Evolutionary conservation across 2,888 invertebrate genomes (phyloP), one percentile per base, ranked within the genome.

Genomic region (Synanthedon tipuliformis): DNA sequence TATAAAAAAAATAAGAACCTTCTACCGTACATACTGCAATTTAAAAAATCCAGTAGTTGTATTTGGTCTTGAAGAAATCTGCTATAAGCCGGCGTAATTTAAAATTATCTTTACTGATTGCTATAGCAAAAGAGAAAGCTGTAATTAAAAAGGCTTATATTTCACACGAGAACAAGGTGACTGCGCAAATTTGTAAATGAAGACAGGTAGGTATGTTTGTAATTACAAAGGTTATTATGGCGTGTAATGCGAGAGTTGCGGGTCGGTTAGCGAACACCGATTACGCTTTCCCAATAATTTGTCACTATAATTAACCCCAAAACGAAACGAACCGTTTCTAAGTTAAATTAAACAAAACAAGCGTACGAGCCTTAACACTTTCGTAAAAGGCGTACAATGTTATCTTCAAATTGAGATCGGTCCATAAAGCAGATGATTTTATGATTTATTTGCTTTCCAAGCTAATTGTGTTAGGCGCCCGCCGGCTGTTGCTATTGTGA

Each of bases 111-210:
- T 45, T 15, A 15, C 45, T 45, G 45, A 45, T 45, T 12, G 11
- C 45, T 13, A 13, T 68, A 68, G 65, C 68, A 63, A 66, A 67
- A 69, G 75, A 75, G 81, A 81, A 81, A 83, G 81, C 70, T 68
- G 69, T 78, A 80, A 83, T 82, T 84, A 81, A 78, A 79, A 77
- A 66, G 62, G 62, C 73, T 79, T 74, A 71, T 69, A 75, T 78
- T 77, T 73, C 71, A 76, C 71, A 73, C 67, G 67, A 69, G 55
- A 65, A 66, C 69, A 71, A 76, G 74, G 75, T 82, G 82, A 84
- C 82, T 79, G 68, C 72, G 82, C 78, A 72, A 79, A 80, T 76
- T 76, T 57, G 71, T 71, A 65, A 71, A 66, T 58, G 59, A 59
- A 63, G 63, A 18, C 16, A 18, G 8, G 49, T 49, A 8, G 27